phyloP scores from a whole-genome alignment of 2,888 invertebrate genomes.

The Muscina levida region DNA sequence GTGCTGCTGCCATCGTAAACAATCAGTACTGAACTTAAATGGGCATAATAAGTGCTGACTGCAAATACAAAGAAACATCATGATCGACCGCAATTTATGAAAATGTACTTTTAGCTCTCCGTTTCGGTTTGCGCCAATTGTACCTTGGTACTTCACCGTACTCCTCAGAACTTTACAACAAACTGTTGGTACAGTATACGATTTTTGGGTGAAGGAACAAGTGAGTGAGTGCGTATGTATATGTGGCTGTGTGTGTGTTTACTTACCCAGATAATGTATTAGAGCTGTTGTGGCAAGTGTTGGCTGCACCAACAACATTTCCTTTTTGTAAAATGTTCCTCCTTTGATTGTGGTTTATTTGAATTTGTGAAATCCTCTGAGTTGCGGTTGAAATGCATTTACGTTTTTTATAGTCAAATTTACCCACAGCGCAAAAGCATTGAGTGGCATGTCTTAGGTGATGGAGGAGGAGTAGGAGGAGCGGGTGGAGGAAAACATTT shows the following conservation, averaged over 20 bases:
- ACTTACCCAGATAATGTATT: slow-evolving; percentile 57
- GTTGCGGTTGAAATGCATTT: slow-evolving; percentile 49
- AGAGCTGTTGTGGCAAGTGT: slow-evolving; percentile 34
- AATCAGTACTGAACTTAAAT: slow-evolving; percentile 74
- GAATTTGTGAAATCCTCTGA: slow-evolving; percentile 13
- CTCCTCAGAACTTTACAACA: slow-evolving; percentile 4
- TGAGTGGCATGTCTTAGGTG: too few species aligned
- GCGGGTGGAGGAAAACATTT: neutral
- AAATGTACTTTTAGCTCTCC: slow-evolving; percentile 1
- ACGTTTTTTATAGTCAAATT: slow-evolving; percentile 32
- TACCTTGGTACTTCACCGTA: too few species aligned
- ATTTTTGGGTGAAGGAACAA: slow-evolving; percentile 3
- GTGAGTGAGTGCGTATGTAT: neutral
- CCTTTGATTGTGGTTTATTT: slow-evolving; percentile 17
- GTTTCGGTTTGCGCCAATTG: too few species aligned
- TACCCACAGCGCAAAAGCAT: neutral
- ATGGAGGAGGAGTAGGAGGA: neutral
- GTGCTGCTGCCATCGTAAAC: slow-evolving; percentile 70
- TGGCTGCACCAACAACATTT: slow-evolving; percentile 35
- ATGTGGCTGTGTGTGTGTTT: neutral
- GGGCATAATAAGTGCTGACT: slow-evolving; percentile 74
- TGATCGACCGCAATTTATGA: slow-evolving; percentile 1
- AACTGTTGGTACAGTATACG: too few species aligned
- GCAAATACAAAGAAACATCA: slow-evolving; percentile 1
- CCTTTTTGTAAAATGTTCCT: neutral